Evolutionary conservation across 23 tunicate species (phyloP), one percentile per base, ranked within the genome.

Genomic region (Aplidium turbinatum): DNA sequence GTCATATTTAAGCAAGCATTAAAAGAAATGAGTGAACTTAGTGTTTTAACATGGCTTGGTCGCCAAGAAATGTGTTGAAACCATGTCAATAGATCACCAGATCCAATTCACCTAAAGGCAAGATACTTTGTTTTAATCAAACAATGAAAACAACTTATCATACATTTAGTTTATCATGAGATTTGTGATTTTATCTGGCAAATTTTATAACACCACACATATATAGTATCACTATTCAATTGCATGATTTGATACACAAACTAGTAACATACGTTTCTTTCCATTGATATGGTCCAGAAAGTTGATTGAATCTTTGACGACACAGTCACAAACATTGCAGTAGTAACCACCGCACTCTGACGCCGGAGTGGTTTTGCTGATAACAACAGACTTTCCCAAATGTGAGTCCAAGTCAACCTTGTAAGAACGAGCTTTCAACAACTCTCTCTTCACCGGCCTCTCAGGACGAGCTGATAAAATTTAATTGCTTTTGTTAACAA

Each of bases 281-380:
- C 99, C 99, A 78, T 94, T 94, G 68, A 94, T 94, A 76, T 94
- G 99, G 68, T 94, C 99, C 32, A 94, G 64, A 54, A 87, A 94
- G 66, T 94, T 94, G 57, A 94, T 94, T 6, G 99, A 94, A 58
- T 94, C 99, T 66, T 94, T 94, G 16, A 94, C 94, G 16, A 94
- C 99, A 79, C 99, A 94, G 56, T 94, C 99, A 56, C 99, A 94
- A 2, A 88, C 99, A 66, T 94, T 90, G 77, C 99, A 94, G 73
- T 94, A 94, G 70, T 94, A 94, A 25, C 99, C 99, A 20, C 96
- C 99, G 47, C 92, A 46, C 20, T 94, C 99, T 53, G 94, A 51
- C 11, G 85, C 82, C 16, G 89, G 62, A 22, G 94, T 93, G 19
- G 92, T 75, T 68, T 85, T 80, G 66, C 87, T 85, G 26, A 85